Evolutionary conservation across 2,113 vertebrate species (phyloP).

Genomic region (Leuciscus idus): DNA sequence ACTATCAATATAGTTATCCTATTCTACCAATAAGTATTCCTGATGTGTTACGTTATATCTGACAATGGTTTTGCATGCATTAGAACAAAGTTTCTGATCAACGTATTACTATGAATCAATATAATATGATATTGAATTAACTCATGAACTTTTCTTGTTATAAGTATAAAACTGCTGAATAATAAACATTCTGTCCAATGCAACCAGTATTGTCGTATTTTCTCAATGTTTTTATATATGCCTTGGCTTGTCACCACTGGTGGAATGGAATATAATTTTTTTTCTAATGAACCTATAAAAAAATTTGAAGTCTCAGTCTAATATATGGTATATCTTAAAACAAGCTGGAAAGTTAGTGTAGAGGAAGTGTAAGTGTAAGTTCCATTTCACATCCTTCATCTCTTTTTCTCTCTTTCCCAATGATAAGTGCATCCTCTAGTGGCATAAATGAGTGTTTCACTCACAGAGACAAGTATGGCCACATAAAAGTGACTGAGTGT

Average conservation of each 20-base stretch:
- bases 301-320: not conserved
- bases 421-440: not conserved
- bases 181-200: not conserved
- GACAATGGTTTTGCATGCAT: not conserved
- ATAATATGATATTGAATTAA: not conserved
- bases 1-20: not conserved
- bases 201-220: not conserved
- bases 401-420: not conserved
- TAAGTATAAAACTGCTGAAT: not conserved
- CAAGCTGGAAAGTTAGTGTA: not conserved
- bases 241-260: too few relatives aligned
- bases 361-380: too few relatives aligned
- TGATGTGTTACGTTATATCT: not conserved
- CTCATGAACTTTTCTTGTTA: not conserved
- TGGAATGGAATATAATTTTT: not conserved
- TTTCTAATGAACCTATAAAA: not conserved
- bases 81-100: not conserved
- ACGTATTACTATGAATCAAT: not conserved
- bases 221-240: not conserved
- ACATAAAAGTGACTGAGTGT: not conserved
- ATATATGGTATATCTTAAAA: not conserved
- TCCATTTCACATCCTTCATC: not conserved
- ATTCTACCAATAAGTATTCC: not conserved
- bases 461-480: not conserved
- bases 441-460: not conserved